phyloP scores from a whole-genome alignment of 2,113 vertebrate species.

The Xerus inauris region DNA sequence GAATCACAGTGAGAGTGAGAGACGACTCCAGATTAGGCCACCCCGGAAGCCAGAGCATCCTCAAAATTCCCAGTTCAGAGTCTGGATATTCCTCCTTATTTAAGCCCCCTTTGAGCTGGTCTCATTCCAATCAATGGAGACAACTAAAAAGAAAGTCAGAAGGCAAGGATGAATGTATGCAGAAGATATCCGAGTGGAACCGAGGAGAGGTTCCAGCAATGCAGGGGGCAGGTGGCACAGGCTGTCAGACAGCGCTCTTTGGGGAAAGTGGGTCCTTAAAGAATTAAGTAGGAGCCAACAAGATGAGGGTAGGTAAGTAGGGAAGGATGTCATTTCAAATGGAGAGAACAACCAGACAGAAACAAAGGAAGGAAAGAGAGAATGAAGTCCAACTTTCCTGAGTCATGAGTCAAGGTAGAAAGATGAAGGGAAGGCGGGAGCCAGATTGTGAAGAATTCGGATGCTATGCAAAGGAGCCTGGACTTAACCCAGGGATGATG shows the following conservation, averaged over 20 bases:
- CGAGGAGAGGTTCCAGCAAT: neutral
- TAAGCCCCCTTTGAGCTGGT: neutral
- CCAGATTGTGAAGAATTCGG: neutral
- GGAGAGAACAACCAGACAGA: neutral
- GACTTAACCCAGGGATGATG: neutral
- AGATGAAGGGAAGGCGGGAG: neutral
- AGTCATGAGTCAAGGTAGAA: neutral
- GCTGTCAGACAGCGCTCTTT: neutral
- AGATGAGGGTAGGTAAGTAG: neutral
- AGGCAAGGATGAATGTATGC: neutral
- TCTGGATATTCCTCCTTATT: neutral
- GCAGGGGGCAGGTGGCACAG: neutral
- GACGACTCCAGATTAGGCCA: neutral
- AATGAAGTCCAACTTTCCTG: neutral
- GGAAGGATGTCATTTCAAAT: neutral
- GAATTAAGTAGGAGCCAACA: neutral
- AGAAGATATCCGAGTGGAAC: neutral
- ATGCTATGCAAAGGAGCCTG: neutral
- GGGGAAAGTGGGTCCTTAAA: neutral
- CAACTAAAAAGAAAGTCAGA: neutral
- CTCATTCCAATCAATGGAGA: neutral
- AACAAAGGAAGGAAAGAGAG: neutral
- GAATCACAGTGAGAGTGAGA: neutral
- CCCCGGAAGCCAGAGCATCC: neutral
- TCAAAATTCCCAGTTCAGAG: fast-evolving